These are phyloP conservation scores for Noctua janthina DNA, from an alignment of 2,888 invertebrate genomes.

Conservation along the genomic window DNA sequence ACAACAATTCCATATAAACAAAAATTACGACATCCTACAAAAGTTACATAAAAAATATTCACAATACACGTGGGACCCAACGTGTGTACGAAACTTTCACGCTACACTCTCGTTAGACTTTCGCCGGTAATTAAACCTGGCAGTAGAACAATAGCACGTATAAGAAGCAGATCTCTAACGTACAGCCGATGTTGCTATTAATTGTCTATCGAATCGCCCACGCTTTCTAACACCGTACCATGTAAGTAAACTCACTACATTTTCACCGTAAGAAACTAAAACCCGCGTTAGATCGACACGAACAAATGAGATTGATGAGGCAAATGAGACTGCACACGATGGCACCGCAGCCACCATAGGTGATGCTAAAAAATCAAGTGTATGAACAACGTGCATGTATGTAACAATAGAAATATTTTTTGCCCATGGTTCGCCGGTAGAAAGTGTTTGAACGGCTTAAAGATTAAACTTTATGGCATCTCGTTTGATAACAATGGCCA, in stretches of 20 bases:
- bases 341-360: constrained; percentile 64
- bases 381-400: constrained; percentile 74
- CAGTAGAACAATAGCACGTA: constrained; percentile 87
- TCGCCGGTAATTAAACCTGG: constrained; percentile 88
- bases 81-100: constrained; percentile 84
- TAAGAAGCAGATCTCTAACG: constrained; percentile 86
- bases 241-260: constrained; percentile 77
- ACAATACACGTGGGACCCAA: constrained; percentile 79
- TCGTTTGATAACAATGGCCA: constrained; percentile 76
- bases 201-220: constrained; percentile 87
- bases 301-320: constrained; percentile 60
- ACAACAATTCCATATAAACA: constrained; percentile 74
- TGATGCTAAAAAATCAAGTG: constrained; percentile 76
- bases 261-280: constrained; percentile 74
- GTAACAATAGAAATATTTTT: constrained; percentile 79
- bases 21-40: constrained; percentile 76
- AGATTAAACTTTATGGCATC: constrained; percentile 74
- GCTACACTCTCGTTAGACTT: constrained; percentile 87
- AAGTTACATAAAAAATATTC: constrained; percentile 76
- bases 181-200: constrained; percentile 84
- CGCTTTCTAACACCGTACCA: constrained; percentile 85
- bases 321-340: constrained; percentile 66
- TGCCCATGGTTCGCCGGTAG: constrained; percentile 74
- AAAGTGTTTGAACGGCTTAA: constrained; percentile 77
- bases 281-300: constrained; percentile 53